Evolutionary conservation across 1,140 invertebrate species (phyloP).

Genomic region (Diploscapter pachys): DNA sequence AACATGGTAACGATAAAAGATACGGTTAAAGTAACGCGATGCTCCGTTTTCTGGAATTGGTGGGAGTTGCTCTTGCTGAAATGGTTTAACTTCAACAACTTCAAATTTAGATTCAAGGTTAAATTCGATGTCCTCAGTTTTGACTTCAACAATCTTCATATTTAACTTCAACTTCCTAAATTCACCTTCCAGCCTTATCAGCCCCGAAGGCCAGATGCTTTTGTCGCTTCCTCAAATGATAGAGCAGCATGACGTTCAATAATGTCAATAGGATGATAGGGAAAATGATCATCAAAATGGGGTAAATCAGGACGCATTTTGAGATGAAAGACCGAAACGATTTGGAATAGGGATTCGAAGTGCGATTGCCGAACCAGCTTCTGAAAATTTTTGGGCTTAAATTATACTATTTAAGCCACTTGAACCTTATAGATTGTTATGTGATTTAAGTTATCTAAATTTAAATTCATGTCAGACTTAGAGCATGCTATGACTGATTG

Average conservation of each 20-base stretch:
- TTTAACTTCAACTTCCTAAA: too few relatives aligned
- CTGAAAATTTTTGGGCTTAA: constrained; percentile 38
- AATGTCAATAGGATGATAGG: constrained; percentile 50
- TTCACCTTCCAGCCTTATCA: background rate
- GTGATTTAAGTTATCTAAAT: too few relatives aligned
- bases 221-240: constrained; percentile 45
- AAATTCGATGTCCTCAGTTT: too few relatives aligned
- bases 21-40: constrained; percentile 52
- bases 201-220: constrained; percentile 34
- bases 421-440: too few relatives aligned
- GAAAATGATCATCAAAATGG: constrained; percentile 51
- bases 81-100: constrained; percentile 23
- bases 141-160: too few relatives aligned
- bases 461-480: too few relatives aligned
- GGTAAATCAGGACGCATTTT: constrained; percentile 41
- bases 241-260: constrained; percentile 51
- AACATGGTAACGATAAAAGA: constrained; percentile 55
- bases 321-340: constrained; percentile 45
- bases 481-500: too few relatives aligned
- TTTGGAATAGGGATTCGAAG: constrained; percentile 47
- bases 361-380: constrained; percentile 44
- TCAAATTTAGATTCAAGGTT: too few relatives aligned
- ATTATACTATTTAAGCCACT: background rate
- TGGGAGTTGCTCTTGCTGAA: constrained; percentile 18
- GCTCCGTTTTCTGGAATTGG: constrained; percentile 28